Evolutionary conservation across 2,888 invertebrate genomes (phyloP).

Genomic region (Chalcis sispes): DNA sequence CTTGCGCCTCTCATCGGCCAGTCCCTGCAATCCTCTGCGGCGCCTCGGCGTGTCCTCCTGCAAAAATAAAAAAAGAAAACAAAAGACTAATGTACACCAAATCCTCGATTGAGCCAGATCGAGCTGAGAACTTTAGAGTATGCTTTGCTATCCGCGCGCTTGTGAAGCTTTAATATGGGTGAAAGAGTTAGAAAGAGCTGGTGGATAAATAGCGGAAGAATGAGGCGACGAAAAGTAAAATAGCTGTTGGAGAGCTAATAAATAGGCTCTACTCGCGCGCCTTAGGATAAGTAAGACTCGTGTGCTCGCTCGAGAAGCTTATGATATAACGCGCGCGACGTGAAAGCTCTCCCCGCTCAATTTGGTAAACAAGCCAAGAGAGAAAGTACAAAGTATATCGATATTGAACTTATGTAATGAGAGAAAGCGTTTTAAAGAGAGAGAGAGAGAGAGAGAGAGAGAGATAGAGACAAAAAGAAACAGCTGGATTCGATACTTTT

Average conservation of each 20-base stretch:
- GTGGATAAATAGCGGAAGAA: not conserved
- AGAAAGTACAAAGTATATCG: conserved; percentile 41
- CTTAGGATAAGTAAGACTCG: not conserved
- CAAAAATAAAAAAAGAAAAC: too few species aligned
- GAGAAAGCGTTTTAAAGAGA: conserved; percentile 15
- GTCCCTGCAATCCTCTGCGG: conserved; percentile 56
- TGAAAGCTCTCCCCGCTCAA: conserved; percentile 45
- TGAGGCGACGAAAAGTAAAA: not conserved
- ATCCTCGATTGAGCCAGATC: too few species aligned
- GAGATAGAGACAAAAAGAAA: not conserved
- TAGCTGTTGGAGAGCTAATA: conserved; percentile 10
- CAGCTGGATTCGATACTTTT: too few species aligned
- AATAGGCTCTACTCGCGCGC: too few species aligned
- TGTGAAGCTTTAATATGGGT: too few species aligned
- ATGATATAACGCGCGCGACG: conserved; percentile 47
- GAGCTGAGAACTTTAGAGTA: too few species aligned
- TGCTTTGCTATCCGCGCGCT: not conserved
- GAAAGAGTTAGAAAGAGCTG: too few species aligned
- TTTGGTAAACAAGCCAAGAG: conserved; percentile 50
- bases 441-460: not conserved
- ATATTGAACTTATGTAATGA: conserved; percentile 30
- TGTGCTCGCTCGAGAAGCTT: conserved; percentile 8
- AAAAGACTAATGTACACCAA: too few species aligned
- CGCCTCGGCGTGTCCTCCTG: conserved; percentile 67
- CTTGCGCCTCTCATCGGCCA: conserved; percentile 39